Evolutionary conservation across 2,113 vertebrate species (phyloP).

Genomic region (Podarcis cretensis): DNA sequence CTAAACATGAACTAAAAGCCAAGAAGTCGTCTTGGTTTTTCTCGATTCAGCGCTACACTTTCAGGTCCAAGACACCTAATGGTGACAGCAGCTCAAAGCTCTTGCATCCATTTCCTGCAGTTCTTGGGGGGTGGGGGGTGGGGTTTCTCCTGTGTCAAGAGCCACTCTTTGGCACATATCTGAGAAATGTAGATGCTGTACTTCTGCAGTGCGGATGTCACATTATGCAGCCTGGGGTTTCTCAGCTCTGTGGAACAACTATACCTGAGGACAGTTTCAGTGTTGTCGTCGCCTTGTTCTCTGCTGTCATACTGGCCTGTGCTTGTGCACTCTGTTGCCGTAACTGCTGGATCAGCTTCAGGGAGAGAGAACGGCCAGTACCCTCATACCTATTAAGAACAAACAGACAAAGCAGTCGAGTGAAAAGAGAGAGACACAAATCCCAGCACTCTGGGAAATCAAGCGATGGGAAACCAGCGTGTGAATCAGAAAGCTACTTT

Average conservation of each 20-base stretch:
- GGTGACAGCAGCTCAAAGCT: not conserved
- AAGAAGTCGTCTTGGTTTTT: not conserved
- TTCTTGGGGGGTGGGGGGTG: not conserved
- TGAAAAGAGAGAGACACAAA: not conserved
- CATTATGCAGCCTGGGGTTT: not conserved
- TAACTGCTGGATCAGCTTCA: conserved; percentile 96
- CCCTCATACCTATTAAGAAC: conserved; percentile 88
- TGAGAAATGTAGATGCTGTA: fast-evolving
- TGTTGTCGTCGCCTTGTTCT: conserved; percentile 87
- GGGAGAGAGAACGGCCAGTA: conserved; percentile 94
- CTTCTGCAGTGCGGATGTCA: not conserved
- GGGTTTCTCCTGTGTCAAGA: not conserved
- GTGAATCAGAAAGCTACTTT: not conserved
- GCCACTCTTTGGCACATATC: not conserved
- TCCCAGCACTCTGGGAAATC: no score
- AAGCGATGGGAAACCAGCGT: not conserved
- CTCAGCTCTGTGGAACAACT: not conserved
- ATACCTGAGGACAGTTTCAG: conserved; percentile 89
- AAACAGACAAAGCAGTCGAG: not conserved
- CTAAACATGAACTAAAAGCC: not conserved
- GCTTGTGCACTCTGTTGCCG: conserved; percentile 92
- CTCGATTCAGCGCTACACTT: no score
- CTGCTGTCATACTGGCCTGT: conserved; percentile 87
- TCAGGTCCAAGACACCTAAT: not conserved
- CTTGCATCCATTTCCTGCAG: not conserved